These are phyloP conservation scores for Cyprinella venusta DNA, from an alignment of 2,797 vertebrate species.

Conservation along the genomic window DNA sequence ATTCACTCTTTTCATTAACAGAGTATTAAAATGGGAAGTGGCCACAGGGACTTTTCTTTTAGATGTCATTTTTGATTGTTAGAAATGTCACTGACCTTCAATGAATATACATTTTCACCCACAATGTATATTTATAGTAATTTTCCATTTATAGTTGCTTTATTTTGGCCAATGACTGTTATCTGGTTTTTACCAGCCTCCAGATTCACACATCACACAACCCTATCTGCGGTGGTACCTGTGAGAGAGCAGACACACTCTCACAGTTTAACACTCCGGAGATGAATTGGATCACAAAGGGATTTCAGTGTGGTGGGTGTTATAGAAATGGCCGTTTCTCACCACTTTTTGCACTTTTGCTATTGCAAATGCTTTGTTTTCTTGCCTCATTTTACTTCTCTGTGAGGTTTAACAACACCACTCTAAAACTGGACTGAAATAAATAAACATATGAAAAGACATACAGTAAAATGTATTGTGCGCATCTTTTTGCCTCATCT, in stretches of 20 bases:
- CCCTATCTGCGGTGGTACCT: not conserved
- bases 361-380: not conserved
- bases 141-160: not conserved
- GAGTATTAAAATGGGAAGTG: slow-evolving; percentile 7
- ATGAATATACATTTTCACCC: not conserved
- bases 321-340: slow-evolving; percentile 24
- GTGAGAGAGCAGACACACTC: slow-evolving; percentile 44
- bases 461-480: not conserved
- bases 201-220: not conserved
- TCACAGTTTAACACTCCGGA: slow-evolving; percentile 50
- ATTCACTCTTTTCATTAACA: slow-evolving; percentile 20
- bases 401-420: not conserved
- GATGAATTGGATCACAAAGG: slow-evolving; percentile 52
- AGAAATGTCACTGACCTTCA: not conserved
- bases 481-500: not conserved
- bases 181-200: not conserved
- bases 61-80: not conserved
- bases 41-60: not conserved
- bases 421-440: not conserved
- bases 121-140: not conserved
- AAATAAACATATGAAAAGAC: not conserved
- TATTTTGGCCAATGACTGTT: not conserved
- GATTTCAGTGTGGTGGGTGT: slow-evolving; percentile 54
- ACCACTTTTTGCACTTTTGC: not conserved
- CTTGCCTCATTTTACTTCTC: not conserved